These are phyloP conservation scores for Deilephila elpenor DNA, from an alignment of 2,888 invertebrate genomes.

Conservation along the genomic window DNA sequence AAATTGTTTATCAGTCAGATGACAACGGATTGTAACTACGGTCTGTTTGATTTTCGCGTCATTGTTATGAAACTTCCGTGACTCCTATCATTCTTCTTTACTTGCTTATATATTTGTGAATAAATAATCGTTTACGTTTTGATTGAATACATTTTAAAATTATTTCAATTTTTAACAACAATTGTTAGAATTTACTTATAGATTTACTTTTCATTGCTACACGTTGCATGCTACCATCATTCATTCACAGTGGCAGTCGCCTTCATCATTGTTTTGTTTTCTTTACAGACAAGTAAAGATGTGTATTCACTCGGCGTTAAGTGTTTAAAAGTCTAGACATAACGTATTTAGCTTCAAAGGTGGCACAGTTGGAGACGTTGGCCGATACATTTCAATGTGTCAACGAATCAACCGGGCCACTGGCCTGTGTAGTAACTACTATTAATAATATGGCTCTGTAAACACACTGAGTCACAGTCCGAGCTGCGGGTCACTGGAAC, in stretches of 20 bases:
- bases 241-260: not conserved
- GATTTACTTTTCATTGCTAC: not conserved
- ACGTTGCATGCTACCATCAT: slow-evolving; percentile 1
- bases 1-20: not conserved
- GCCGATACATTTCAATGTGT: slow-evolving; percentile 16
- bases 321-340: slow-evolving; percentile 6
- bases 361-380: slow-evolving; percentile 12
- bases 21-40: not conserved
- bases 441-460: slow-evolving; percentile 47
- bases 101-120: too few species aligned
- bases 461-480: slow-evolving; percentile 62
- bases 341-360: slow-evolving; percentile 21
- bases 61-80: not conserved
- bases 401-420: slow-evolving; percentile 14
- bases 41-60: not conserved
- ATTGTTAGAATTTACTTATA: too few species aligned
- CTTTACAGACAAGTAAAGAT: not conserved
- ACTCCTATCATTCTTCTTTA: too few species aligned
- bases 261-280: not conserved
- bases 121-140: too few species aligned
- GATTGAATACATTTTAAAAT: too few species aligned
- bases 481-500: slow-evolving; percentile 65
- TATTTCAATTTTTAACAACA: too few species aligned
- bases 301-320: not conserved
- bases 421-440: slow-evolving; percentile 27